Conservation (phyloP, 2,797 vertebrate species). For the Sebastes minor region DNA sequence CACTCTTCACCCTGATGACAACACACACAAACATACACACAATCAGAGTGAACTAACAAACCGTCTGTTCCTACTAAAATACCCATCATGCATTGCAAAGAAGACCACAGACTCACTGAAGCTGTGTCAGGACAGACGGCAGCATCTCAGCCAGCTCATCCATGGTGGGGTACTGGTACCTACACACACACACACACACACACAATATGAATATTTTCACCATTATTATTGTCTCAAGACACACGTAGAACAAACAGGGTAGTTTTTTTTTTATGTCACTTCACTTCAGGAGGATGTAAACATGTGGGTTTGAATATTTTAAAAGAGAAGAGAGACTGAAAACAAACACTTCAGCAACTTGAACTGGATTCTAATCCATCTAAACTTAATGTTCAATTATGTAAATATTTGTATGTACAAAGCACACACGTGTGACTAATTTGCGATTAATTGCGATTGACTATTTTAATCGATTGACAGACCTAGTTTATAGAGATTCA, state of each 20-base stretch:
- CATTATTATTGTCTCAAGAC: too few species aligned
- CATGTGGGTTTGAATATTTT: neutral
- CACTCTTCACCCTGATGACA: conserved; percentile 74
- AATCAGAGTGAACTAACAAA: neutral
- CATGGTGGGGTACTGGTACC: conserved; percentile 94
- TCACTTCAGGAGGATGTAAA: neutral
- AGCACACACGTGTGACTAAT: too few species aligned
- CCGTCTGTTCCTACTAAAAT: neutral
- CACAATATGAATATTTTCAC: too few species aligned
- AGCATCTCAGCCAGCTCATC: conserved; percentile 95
- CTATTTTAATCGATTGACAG: too few species aligned
- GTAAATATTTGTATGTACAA: neutral
- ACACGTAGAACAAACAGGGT: neutral
- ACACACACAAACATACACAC: neutral
- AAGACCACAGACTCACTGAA: conserved; percentile 81
- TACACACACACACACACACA: conserved; percentile 42
- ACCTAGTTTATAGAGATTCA: too few species aligned
- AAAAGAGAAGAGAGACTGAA: too few species aligned
- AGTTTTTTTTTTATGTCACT: neutral
- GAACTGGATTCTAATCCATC: neutral
- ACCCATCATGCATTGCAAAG: conserved; percentile 78
- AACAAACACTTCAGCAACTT: neutral
- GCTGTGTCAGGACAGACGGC: conserved; percentile 87
- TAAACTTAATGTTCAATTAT: neutral
- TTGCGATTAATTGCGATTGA: too few species aligned